A percentile compares a stretch with the other conserved stretches of the same genome.
phyloP scores from a whole-genome alignment of 2,888 invertebrate species.

The Nebria salina region DNA sequence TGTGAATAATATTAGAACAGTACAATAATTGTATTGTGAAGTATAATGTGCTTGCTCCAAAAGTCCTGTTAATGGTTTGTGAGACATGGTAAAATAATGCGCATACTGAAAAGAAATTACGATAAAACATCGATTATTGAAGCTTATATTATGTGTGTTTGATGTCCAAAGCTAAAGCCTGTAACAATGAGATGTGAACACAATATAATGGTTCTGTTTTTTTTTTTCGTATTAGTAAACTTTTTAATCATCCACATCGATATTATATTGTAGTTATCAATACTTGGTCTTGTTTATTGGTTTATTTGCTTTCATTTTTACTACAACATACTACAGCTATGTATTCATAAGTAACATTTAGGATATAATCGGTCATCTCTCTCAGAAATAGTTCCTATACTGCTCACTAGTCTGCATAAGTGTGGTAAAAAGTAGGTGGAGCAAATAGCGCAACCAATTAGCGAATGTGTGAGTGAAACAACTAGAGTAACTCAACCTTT shows the following conservation, averaged over 20 bases:
- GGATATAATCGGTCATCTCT: too few species aligned
- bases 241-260: not conserved
- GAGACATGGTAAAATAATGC: not conserved
- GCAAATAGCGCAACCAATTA: too few species aligned
- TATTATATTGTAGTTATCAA: not conserved
- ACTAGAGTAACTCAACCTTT: too few species aligned
- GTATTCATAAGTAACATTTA: too few species aligned
- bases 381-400: too few species aligned
- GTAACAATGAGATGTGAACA: not conserved
- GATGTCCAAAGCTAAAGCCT: constrained; percentile 1
- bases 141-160: not conserved
- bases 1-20: constrained; percentile 4
- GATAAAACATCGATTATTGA: not conserved
- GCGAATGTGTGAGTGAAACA: too few species aligned
- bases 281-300: not conserved
- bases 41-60: constrained; percentile 10
- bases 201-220: not conserved
- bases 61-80: constrained; percentile 26
- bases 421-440: too few species aligned
- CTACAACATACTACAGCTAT: not conserved
- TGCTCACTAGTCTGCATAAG: too few species aligned
- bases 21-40: not conserved
- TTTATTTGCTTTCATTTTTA: not conserved
- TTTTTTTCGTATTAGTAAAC: not conserved
- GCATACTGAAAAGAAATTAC: not conserved